Evolutionary conservation across 2,797 vertebrate species (phyloP).

Genomic region (Tragopan temminckii): DNA sequence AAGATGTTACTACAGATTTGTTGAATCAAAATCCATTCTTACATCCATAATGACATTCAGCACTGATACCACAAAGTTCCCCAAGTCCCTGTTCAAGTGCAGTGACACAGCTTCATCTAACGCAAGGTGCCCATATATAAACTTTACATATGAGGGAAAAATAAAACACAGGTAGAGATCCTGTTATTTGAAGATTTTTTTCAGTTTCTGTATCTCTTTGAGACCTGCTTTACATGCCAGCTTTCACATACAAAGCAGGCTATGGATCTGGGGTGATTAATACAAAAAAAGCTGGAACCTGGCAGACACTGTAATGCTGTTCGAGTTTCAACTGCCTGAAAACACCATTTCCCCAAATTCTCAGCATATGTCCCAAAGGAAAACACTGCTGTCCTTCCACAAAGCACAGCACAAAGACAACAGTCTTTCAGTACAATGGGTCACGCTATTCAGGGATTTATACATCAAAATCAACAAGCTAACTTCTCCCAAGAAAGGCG

Average conservation of each 20-base stretch:
- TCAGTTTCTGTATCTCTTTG: not conserved
- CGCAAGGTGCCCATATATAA: not conserved
- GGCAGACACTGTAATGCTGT: not conserved
- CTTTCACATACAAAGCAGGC: not conserved
- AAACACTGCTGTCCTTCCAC: not conserved
- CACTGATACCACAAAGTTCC: fast-evolving
- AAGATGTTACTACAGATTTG: not conserved
- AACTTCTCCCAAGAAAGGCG: not conserved
- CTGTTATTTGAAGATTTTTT: not conserved
- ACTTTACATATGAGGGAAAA: fast-evolving
- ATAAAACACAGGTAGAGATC: not conserved
- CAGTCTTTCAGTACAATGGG: not conserved
- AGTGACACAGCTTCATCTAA: not conserved
- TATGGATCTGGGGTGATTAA: not conserved
- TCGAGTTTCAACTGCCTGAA: not conserved
- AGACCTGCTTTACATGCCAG: not conserved
- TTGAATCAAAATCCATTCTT: not conserved
- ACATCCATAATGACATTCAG: not conserved
- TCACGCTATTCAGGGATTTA: fast-evolving
- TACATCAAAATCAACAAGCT: not conserved
- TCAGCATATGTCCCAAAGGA: not conserved
- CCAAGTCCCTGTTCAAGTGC: too few relatives aligned
- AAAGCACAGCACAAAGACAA: not conserved
- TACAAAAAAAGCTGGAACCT: not conserved
- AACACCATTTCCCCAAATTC: not conserved